Percentiles rank a stretch among this genome's conserved stretches.
Evolutionary conservation across 2,888 invertebrate genomes (phyloP).

Genomic region (Celastrina argiolus): DNA sequence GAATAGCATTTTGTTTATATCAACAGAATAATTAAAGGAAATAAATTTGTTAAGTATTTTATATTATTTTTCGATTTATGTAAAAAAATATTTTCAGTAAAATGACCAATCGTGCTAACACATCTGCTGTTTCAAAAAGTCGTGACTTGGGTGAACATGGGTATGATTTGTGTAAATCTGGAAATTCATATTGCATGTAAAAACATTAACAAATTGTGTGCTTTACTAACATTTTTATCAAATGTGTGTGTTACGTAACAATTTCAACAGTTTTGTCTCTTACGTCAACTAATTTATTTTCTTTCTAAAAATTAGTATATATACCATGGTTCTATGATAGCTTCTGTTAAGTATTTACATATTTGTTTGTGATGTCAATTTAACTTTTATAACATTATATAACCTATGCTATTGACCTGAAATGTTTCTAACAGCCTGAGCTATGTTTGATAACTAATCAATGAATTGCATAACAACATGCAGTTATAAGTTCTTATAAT

Average conservation of each 20-base stretch:
- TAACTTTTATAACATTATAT: background rate
- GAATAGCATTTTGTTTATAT: background rate
- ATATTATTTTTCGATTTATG: background rate
- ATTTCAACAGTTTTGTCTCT: background rate
- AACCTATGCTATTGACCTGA: background rate
- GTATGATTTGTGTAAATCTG: background rate
- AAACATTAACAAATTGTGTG: background rate
- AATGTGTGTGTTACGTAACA: background rate
- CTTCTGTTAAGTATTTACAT: background rate
- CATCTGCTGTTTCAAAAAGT: background rate
- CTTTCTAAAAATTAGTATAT: too few species aligned
- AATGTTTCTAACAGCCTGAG: background rate
- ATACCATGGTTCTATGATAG: background rate
- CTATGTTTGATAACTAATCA: background rate
- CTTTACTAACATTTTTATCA: background rate
- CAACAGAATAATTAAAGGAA: too few species aligned
- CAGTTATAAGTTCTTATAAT: background rate
- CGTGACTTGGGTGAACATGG: background rate
- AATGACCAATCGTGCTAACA: background rate
- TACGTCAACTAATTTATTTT: background rate
- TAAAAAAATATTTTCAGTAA: slow-evolving; percentile 12
- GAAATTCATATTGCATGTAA: background rate
- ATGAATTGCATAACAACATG: too few species aligned
- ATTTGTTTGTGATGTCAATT: slow-evolving; percentile 3
- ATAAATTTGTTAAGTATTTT: background rate